These are phyloP conservation scores for Lethocerus indicus DNA, from an alignment of 1,140 invertebrate genomes.

Conservation along the genomic window DNA sequence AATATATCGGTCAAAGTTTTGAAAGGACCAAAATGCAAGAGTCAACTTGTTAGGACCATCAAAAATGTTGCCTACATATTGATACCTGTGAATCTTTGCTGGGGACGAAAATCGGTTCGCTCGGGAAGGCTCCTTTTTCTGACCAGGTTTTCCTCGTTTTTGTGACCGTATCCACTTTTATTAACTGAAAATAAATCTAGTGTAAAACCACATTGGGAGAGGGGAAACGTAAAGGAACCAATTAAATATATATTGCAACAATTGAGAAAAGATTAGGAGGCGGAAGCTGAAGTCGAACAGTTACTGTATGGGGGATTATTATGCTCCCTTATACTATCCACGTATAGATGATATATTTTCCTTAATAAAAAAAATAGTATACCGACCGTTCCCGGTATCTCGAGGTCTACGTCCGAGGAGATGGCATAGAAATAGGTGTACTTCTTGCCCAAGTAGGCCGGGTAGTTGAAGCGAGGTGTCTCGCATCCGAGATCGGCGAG, in stretches of 20 bases:
- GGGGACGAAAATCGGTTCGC: conserved; percentile 74
- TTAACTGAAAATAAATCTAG: conserved; percentile 34
- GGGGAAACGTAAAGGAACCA: no score
- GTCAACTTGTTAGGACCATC: not conserved
- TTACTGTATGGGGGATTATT: no score
- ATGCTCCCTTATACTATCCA: not conserved
- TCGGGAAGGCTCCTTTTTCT: conserved; percentile 56
- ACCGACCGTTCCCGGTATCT: conserved; percentile 60
- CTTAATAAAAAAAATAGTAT: conserved; percentile 8
- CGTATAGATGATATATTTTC: conserved; percentile 3
- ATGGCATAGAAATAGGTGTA: conserved; percentile 83
- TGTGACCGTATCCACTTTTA: conserved; percentile 54
- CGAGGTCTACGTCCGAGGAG: conserved; percentile 64
- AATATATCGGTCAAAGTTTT: not conserved
- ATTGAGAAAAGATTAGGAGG: no score
- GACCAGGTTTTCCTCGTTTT: conserved; percentile 51
- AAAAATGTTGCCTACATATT: not conserved
- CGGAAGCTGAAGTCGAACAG: no score
- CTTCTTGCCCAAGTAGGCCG: conserved; percentile 37
- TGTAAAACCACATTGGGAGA: no score
- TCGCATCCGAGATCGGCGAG: conserved; percentile 63
- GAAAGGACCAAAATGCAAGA: not conserved
- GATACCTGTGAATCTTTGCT: conserved; percentile 42
- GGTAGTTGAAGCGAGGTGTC: conserved; percentile 65
- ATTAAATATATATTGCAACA: no score